phyloP scores from a whole-genome alignment of 2,113 vertebrate genomes.

The Tragelaphus scriptus region DNA sequence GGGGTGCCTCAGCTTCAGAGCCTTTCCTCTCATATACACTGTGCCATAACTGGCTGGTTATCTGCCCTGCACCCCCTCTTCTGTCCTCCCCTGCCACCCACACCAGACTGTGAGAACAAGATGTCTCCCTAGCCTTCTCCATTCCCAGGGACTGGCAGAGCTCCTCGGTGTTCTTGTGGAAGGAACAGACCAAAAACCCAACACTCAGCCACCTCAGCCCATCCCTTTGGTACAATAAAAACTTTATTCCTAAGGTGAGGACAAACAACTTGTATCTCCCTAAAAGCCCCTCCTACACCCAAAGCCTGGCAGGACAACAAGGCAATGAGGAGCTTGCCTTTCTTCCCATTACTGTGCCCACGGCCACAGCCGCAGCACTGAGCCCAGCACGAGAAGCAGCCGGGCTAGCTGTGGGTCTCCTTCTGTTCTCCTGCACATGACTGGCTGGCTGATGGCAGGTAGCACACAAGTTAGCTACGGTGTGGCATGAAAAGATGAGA shows the following conservation, averaged over 20 bases:
- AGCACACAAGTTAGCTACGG: not conserved
- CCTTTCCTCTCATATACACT: not conserved
- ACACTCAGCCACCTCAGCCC: not conserved
- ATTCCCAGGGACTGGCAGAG: not conserved
- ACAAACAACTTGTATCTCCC: not conserved
- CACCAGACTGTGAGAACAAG: not conserved
- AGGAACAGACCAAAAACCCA: not conserved
- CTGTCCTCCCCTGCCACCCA: not conserved
- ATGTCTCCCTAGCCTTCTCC: not conserved
- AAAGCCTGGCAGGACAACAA: not conserved
- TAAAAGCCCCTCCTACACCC: not conserved
- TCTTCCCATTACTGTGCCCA: not conserved
- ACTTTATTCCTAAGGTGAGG: not conserved
- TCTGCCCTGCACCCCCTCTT: not conserved
- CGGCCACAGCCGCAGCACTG: not conserved
- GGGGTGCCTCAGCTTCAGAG: not conserved
- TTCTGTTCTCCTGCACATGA: not conserved
- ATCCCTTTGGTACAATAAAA: not conserved
- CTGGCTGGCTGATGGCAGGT: too few relatives aligned
- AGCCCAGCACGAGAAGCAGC: not conserved
- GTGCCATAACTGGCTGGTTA: not conserved
- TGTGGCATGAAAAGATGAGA: not conserved
- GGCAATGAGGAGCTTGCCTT: not conserved
- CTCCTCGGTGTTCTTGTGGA: not conserved
- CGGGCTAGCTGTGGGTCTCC: not conserved